Base-by-base conservation (phyloP, 2,888 invertebrate species). In the Drosophila colorata region DNA sequence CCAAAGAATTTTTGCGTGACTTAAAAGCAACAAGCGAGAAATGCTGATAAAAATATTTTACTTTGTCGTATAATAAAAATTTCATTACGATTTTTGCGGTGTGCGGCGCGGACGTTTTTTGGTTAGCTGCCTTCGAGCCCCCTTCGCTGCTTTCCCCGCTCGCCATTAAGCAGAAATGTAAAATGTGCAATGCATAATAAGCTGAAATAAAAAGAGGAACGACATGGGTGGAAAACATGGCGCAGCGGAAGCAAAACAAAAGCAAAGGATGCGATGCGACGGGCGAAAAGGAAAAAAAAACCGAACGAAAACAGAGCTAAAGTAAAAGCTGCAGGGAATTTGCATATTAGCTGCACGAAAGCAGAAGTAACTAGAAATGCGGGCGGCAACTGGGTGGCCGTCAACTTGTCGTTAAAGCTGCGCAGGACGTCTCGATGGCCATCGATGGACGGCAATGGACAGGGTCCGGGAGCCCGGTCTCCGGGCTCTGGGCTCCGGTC, bases 101-200 rank as follows among this genome's bases (percentile, higher is more conserved):
- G 79, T 68, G 69, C 66, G 59, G 52, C 41, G 52, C 28, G 59
- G 33, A 25, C 57, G 56, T 53, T 69, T 44, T 58, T 38, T 41
- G 25, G 25, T 70, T 53, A 47, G 41, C 25, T 51, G 40, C 67
- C 57, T 23, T 37, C 20, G 43, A 28, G 23, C 18, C 20, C 14
- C 31, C n/a, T 35, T 25, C 43, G 40, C 35, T 23, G 23, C 13
- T 16, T 33, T 8, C 28, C 28, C 9, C 31, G 33, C 37, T 44
- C 13, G 55, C 40, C 60, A 67, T 74, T 65, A 69, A 76, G 78
- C 55, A 76, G 80, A 79, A 86, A 86, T 83, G 86, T 82, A 76
- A 86, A 88, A 88, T 86, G 88, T 86, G 88, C 86, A 82, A 87
- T 87, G 88, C 88, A 85, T 87, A 85, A 85, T 85, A 85, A 87